A percentile compares a stretch with the other conserved stretches of the same genome.
phyloP scores from a whole-genome alignment of 2,113 vertebrate genomes.

The Reinhardtius hippoglossoides region DNA sequence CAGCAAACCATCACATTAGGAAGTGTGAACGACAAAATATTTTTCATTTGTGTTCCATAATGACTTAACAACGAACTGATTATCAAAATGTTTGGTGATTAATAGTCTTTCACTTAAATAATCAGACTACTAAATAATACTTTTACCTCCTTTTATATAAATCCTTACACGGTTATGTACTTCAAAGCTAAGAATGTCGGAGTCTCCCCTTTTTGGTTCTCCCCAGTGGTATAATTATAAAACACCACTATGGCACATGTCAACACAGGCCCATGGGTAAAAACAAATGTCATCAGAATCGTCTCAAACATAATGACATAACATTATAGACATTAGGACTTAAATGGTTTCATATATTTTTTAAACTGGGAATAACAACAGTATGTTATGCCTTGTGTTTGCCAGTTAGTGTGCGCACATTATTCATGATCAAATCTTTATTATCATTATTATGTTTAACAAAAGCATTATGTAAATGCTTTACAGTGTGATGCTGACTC shows the following conservation, averaged over 20 bases:
- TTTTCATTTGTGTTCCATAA: no score
- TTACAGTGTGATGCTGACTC: background rate
- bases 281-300: no score
- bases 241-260: background rate
- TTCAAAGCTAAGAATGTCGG: background rate
- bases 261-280: background rate
- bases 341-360: no score
- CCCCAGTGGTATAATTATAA: background rate
- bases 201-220: background rate
- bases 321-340: background rate
- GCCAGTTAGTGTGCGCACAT: background rate
- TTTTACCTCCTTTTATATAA: no score
- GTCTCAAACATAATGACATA: no score
- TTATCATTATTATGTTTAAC: background rate
- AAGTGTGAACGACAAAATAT: no score
- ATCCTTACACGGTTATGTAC: background rate
- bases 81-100: no score
- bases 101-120: no score
- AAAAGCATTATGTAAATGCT: background rate
- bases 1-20: no score
- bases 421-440: background rate
- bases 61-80: no score
- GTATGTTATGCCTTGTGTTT: background rate
- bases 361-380: no score
- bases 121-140: no score